Conservation (phyloP, 2,797 vertebrate species). For the Mormyrops attenuatus region DNA sequence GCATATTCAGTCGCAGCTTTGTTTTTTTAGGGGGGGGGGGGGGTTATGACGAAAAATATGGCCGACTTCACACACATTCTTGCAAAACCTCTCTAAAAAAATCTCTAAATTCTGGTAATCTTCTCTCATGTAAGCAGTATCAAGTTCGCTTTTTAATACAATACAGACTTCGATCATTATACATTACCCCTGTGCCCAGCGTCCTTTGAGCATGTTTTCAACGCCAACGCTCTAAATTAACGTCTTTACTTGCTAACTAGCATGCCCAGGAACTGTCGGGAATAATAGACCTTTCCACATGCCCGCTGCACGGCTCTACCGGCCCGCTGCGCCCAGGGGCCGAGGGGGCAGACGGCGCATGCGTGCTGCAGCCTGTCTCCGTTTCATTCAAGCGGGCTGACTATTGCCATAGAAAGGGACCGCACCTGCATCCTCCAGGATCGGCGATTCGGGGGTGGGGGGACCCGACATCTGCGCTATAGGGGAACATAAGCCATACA, state of each 20-base stretch:
- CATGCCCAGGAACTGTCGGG: not conserved
- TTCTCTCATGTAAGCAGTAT: not conserved
- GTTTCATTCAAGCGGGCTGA: constrained; percentile 30
- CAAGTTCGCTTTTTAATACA: not conserved
- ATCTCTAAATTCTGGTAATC: not conserved
- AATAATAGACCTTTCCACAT: not conserved
- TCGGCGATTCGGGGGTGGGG: not conserved
- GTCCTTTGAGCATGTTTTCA: not conserved
- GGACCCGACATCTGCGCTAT: constrained; percentile 4
- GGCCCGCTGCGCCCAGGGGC: constrained; percentile 18
- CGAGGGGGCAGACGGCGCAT: constrained; percentile 41
- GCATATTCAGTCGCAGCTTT: not conserved
- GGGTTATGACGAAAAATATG: not conserved
- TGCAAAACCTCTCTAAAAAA: not conserved
- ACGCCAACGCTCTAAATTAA: not conserved
- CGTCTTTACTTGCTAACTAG: not conserved
- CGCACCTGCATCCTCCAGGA: constrained; percentile 4
- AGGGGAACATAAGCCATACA: constrained; percentile 49
- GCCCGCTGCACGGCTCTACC: not conserved
- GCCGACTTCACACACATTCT: not conserved
- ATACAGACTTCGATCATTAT: not conserved
- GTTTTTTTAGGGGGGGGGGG: not conserved
- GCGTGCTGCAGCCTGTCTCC: constrained; percentile 39
- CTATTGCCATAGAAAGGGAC: constrained; percentile 13
- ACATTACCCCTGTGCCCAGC: not conserved